phyloP scores from a whole-genome alignment of 2,888 invertebrate genomes.

The Cyrtodaria siliqua region DNA sequence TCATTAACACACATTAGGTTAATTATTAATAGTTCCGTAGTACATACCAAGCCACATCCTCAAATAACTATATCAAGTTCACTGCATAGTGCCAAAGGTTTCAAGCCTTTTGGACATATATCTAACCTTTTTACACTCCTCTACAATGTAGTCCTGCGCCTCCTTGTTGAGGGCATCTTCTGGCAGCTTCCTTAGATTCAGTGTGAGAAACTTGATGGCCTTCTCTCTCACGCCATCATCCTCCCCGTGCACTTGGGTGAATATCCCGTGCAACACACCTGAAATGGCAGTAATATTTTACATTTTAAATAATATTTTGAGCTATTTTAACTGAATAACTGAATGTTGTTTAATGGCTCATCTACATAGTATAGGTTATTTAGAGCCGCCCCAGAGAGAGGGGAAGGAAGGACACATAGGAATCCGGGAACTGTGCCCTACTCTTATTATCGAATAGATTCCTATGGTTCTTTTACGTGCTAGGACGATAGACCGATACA shows the following conservation, averaged over 20 bases:
- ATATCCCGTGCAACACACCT: constrained; percentile 90
- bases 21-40: neutral
- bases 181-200: constrained; percentile 93
- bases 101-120: too few species aligned
- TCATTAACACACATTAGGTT: neutral
- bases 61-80: too few species aligned
- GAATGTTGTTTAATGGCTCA: too few species aligned
- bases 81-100: neutral
- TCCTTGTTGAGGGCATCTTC: constrained; percentile 93
- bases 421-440: too few species aligned
- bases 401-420: too few species aligned
- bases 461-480: too few species aligned
- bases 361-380: too few species aligned
- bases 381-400: too few species aligned
- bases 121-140: constrained; percentile 93
- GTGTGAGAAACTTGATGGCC: constrained; percentile 94
- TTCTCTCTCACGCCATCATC: constrained; percentile 93
- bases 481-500: too few species aligned
- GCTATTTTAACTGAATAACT: too few species aligned
- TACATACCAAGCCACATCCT: neutral
- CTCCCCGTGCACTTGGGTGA: constrained; percentile 89
- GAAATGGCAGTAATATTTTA: constrained; percentile 23
- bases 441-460: too few species aligned
- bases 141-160: constrained; percentile 93
- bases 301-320: neutral